Evolutionary conservation across 1,140 invertebrate species (phyloP), one percentile per base, ranked within the genome.

Genomic region (Ceratoteleas bidentatus): DNA sequence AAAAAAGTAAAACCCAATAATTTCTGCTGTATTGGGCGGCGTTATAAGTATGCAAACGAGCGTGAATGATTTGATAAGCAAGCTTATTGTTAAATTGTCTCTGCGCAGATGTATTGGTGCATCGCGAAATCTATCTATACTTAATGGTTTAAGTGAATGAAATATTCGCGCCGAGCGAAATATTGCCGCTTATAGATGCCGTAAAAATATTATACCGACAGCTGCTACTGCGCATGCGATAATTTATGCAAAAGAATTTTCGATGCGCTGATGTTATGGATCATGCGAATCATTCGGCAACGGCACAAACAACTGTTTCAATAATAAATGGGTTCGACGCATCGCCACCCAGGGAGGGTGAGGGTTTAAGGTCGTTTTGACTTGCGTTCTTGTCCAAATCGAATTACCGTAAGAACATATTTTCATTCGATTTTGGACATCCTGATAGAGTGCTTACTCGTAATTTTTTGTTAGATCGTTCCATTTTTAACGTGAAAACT

Each of bases 241-340:
- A 69, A 78, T 78, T 70, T 78, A 70, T 78, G 65, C 45, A 56
- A 14, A 57, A 60, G 45, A 61, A 70, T 34, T 61, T 52, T 62
- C 14, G 14, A 14, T 6, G 40, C 43, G 49, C 11, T 16, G 52
- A 70, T 78, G 65, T 38, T 49, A 11, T 10, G 47, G 57, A 76
- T 76, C 50, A 64, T 62, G 38, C 58, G n/a, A 64, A 58, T 78
- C 40, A 78, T 78, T 60, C 52, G 58, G 34, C 56, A 56, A 32
- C 33, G 8, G 40, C 38, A 34, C 64, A 61, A 78, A 77, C 64
- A 77, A 77, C 65, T 69, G 49, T 70, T 69, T 68, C 62, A 68
- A 68, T 76, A 68, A 76, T 76, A 56, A 69, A 76, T 76, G 24
- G 11, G 5, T 54, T 43, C 54, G 47, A 54, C 53, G 72, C 72